A percentile compares a stretch with the other conserved stretches of the same genome.
phyloP scores from a whole-genome alignment of 2,888 invertebrate genomes.

The Agrotis clavis region DNA sequence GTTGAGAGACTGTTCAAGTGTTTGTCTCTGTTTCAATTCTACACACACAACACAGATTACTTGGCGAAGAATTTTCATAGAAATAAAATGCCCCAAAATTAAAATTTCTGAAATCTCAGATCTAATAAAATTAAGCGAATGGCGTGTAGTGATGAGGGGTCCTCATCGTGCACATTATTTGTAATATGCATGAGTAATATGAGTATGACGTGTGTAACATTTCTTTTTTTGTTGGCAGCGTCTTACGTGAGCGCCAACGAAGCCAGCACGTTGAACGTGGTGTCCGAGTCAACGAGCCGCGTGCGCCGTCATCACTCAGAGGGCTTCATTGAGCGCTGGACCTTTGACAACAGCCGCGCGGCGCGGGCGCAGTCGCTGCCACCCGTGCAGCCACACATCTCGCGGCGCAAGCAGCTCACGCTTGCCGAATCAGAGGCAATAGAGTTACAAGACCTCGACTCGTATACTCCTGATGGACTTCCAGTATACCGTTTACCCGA shows the following conservation, averaged over 20 bases:
- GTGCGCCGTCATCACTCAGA: conserved; percentile 62
- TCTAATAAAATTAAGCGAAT: background rate
- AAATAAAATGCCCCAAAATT: background rate
- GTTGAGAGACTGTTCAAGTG: too few species aligned
- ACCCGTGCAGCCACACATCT: too few species aligned
- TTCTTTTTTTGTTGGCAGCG: conserved; percentile 70
- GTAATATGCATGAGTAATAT: background rate
- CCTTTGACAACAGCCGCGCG: conserved; percentile 75
- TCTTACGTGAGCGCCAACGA: conserved; percentile 73
- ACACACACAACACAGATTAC: too few species aligned
- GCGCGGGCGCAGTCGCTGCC: background rate
- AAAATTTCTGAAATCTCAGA: background rate
- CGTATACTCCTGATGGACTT: background rate
- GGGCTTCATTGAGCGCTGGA: conserved; percentile 76
- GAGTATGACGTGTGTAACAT: background rate
- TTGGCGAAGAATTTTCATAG: too few species aligned
- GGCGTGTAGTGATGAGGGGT: background rate
- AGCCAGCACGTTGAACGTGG: conserved; percentile 45
- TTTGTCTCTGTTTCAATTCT: too few species aligned
- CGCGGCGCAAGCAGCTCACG: background rate
- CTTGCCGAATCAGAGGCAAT: background rate
- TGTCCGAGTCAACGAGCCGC: conserved; percentile 2
- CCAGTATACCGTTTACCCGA: background rate
- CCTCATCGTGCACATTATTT: too few species aligned
- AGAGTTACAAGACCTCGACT: conserved; percentile 19